Percentiles rank a stretch among this genome's conserved stretches.
These are phyloP conservation scores for Chalcosyrphus nemorum DNA, from an alignment of 2,888 invertebrate genomes.

Conservation along the genomic window DNA sequence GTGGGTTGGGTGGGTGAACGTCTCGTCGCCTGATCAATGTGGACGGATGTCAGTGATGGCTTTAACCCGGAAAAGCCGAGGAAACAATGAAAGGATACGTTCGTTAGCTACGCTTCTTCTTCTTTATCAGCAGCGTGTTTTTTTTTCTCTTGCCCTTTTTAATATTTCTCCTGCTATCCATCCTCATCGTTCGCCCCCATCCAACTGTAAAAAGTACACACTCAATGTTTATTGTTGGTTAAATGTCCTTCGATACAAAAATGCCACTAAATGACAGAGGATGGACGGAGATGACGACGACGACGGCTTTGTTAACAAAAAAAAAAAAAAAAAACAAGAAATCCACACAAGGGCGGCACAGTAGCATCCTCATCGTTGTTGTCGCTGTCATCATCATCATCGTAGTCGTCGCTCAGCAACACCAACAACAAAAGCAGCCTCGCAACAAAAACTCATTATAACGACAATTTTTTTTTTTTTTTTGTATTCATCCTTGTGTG, in stretches of 20 bases:
- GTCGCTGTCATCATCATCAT: slow-evolving; percentile 58
- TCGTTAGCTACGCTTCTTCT: slow-evolving; percentile 51
- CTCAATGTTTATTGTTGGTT: slow-evolving; percentile 69
- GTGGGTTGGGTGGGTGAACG: slow-evolving; percentile 21
- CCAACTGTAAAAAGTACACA: slow-evolving; percentile 61
- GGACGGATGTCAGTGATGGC: slow-evolving; percentile 60
- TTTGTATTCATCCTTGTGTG: slow-evolving; percentile 49
- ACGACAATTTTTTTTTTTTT: slow-evolving; percentile 49
- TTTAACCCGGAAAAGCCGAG: slow-evolving; percentile 64
- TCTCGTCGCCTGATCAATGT: slow-evolving; percentile 42
- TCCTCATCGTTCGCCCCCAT: not conserved
- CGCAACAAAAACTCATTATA: slow-evolving; percentile 68
- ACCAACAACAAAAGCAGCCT: slow-evolving; percentile 32
- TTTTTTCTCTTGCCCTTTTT: slow-evolving; percentile 19
- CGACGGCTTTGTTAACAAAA: slow-evolving; percentile 25
- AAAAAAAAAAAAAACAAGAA: slow-evolving; percentile 3
- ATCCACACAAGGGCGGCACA: slow-evolving; percentile 35
- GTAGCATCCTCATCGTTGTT: slow-evolving; percentile 59
- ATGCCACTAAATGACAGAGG: slow-evolving; percentile 56
- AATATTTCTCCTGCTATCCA: slow-evolving; percentile 36
- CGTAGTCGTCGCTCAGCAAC: slow-evolving; percentile 32
- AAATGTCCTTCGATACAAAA: slow-evolving; percentile 66
- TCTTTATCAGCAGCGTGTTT: slow-evolving; percentile 38
- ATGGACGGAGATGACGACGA: slow-evolving; percentile 43
- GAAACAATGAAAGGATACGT: slow-evolving; percentile 64